Conservation (phyloP, 2,888 invertebrate genomes). For the Phasia obesa region DNA sequence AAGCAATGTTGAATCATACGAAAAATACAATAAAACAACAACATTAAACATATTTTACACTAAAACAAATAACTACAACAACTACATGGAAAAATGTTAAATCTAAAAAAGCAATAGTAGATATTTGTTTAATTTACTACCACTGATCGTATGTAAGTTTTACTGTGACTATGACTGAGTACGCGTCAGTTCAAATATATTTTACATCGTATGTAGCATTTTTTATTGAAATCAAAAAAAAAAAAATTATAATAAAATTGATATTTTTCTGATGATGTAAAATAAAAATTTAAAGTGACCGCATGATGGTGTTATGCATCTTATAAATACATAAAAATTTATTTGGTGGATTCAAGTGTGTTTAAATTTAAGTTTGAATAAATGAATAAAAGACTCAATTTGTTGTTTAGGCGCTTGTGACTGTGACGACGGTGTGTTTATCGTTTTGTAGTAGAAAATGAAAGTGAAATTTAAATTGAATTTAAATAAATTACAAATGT, state of each 20-base stretch:
- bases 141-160: slow-evolving; percentile 10
- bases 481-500: slow-evolving; percentile 69
- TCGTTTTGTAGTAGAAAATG: slow-evolving; percentile 59
- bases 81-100: slow-evolving; percentile 39
- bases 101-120: slow-evolving; percentile 20
- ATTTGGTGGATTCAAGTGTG: slow-evolving; percentile 41
- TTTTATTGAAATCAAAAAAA: slow-evolving; percentile 5
- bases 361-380: slow-evolving; percentile 38
- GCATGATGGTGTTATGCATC: slow-evolving; percentile 63
- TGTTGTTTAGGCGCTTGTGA: slow-evolving; percentile 38
- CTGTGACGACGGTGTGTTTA: too few species aligned
- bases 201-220: background rate
- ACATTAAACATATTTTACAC: slow-evolving; percentile 61
- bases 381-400: slow-evolving; percentile 23
- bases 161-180: slow-evolving; percentile 21
- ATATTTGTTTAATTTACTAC: slow-evolving; percentile 33
- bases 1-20: background rate
- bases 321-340: slow-evolving; percentile 33
- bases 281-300: slow-evolving; percentile 63
- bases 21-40: slow-evolving; percentile 31
- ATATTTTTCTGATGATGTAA: slow-evolving; percentile 60
- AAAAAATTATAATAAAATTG: slow-evolving; percentile 50
- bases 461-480: slow-evolving; percentile 69
- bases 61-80: slow-evolving; percentile 58
- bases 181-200: slow-evolving; percentile 50